Base-by-base conservation (phyloP, 2,888 invertebrate genomes). In the Polymixis lichenea region DNA sequence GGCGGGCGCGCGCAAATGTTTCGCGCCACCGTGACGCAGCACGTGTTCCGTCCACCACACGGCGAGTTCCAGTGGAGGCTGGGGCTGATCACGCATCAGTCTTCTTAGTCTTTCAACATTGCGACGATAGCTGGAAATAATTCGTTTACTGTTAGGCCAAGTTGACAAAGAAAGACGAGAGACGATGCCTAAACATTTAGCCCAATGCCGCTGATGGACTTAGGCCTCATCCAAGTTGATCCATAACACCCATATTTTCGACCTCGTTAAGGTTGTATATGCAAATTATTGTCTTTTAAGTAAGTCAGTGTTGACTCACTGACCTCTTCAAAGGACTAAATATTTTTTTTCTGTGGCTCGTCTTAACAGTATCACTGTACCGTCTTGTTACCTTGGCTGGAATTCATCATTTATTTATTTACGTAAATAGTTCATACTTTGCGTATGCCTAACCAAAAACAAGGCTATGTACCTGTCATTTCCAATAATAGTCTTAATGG, bases 401-500 rank as follows among this genome's bases (percentile, higher is more conserved):
- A 15, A 56, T 56, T 15, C 7, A 15, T 25, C n/a, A 55, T n/a
- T n/a, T 53, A 38, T 38, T 38, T 38, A 38, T n/a, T 55, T n/a
- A n/a, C 15, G 5, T n/a, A 55, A 8, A 9, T 43, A 55, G n/a
- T 1, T 6, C 4, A 43, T 9, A 4, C 8, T 15, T 66, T 32
- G 4, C 28, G 0, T 66, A 32, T 51, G 22, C 28, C 4, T 13
- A 19, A 64, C n/a, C 3, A 46, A 49, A 49, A 13, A 19, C 7
- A 8, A 6, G 0, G 19, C 1, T 1, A 51, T 9, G 22, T 60
- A 69, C 93, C 91, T 92, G 62, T 88, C 78, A 82, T 91, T 86
- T 62, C 86, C 72, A 53, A 92, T 85, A 6, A 92, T 82, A 43
- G 86, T 86, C 2, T 86, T 72, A 7, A 95, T 90, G 0, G 92